Evolutionary conservation across 1,140 invertebrate genomes (phyloP), one percentile per base, ranked within the genome.

Genomic region (Bombus consobrinus): DNA sequence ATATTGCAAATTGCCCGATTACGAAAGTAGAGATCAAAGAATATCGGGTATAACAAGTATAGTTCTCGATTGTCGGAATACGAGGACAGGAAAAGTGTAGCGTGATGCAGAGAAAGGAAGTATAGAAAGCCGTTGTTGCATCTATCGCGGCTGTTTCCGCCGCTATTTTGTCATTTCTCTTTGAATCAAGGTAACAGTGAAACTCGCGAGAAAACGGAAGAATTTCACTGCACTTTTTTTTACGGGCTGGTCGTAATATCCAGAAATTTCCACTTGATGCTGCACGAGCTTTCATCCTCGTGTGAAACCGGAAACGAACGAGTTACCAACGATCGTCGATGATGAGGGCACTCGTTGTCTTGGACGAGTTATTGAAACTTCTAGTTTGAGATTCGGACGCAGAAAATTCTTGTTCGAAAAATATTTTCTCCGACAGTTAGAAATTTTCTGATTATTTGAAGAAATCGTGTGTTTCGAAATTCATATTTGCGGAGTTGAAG

Each of bases 131-230:
- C 47, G 47, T 53, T 18, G 47, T 53, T 53, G 47, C 78, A 68
- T 81, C 86, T 39, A 76, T 89, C 25, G 59, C 72, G 32, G 78
- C 76, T 53, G 74, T 85, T 90, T 90, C 82, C 88, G 88, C 22
- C 64, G 75, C 62, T 57, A 69, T 90, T 89, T 89, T 88, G 82
- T 82, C 89, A 85, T 89, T 90, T 85, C 76, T 68, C 77, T 62
- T n/a, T 69, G 81, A 80, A 85, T 87, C 82, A 64, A 62, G 69
- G 69, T 69, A 76, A 47, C 83, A 77, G 78, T 86, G 82, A 88
- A 89, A 90, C 87, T 57, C 69, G 68, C 13, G 25, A 9, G 74
- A 87, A 73, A 34, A 57, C 41, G 86, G 79, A 83, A 83, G 73
- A 66, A 85, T 90, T 89, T 89, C 82, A 79, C 79, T 28, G 2